Conservation (phyloP, 2,113 vertebrate genomes). For the Arothron firmamentum region DNA sequence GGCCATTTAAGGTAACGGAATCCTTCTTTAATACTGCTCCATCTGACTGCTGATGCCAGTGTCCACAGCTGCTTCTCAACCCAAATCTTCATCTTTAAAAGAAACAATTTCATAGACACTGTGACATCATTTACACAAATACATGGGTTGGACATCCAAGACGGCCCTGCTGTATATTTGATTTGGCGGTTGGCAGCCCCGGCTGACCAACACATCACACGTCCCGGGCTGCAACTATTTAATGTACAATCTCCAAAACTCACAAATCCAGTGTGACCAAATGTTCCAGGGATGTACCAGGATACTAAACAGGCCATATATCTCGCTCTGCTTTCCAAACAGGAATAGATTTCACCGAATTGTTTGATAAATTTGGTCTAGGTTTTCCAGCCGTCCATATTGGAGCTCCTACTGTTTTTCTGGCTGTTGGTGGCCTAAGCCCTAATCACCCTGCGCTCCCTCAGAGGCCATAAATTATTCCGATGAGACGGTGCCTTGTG, state of each 20-base stretch:
- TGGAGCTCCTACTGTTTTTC: slow-evolving; percentile 98
- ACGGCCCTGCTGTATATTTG: slow-evolving; percentile 95
- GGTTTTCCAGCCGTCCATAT: slow-evolving; percentile 94
- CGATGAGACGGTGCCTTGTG: slow-evolving; percentile 95
- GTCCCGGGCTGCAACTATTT: slow-evolving; percentile 90
- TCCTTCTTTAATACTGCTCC: slow-evolving; percentile 43
- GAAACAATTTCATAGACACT: slow-evolving; percentile 61
- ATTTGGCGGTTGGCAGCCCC: slow-evolving; percentile 84
- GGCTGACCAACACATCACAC: slow-evolving; percentile 88
- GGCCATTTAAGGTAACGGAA: slow-evolving; percentile 60
- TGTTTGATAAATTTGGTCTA: slow-evolving; percentile 97
- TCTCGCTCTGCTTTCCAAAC: slow-evolving; percentile 89
- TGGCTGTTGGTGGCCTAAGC: slow-evolving; percentile 97
- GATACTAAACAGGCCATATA: slow-evolving; percentile 93
- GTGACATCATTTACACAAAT: slow-evolving; percentile 94
- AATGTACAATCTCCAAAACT: slow-evolving; percentile 97
- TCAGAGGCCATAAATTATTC: slow-evolving; percentile 96
- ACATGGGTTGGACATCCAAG: slow-evolving; percentile 89
- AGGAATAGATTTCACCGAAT: slow-evolving; percentile 95
- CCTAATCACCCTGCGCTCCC: slow-evolving; percentile 95
- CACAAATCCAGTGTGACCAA: slow-evolving; percentile 90
- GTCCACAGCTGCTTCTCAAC: slow-evolving; percentile 3
- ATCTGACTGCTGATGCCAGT: slow-evolving; percentile 45
- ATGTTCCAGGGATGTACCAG: slow-evolving; percentile 86
- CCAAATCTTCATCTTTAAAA: slow-evolving; percentile 59